Conservation (phyloP, 2,113 vertebrate species). For the Fulica atra region DNA sequence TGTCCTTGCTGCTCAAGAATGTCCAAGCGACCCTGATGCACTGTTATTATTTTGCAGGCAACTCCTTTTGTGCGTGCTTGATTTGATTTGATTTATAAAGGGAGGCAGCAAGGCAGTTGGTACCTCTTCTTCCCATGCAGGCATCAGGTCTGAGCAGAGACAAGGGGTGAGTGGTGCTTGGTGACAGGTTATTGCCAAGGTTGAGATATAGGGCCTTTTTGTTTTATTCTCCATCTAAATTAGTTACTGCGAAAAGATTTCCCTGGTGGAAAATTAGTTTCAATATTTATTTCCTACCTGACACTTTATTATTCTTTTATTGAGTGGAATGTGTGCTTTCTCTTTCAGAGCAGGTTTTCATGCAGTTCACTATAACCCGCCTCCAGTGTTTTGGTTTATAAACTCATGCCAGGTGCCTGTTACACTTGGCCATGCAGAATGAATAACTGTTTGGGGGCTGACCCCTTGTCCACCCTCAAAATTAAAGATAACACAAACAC, state of each 20-base stretch:
- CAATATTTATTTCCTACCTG: constrained; percentile 64
- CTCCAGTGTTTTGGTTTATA: neutral
- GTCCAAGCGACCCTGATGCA: neutral
- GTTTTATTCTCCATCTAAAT: constrained; percentile 59
- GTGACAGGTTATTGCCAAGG: constrained; percentile 20
- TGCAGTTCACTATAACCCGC: neutral
- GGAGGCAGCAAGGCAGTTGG: neutral
- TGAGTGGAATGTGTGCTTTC: constrained; percentile 7
- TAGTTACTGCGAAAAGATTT: constrained; percentile 61
- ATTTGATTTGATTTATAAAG: neutral
- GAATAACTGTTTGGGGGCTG: neutral
- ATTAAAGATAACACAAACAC: neutral
- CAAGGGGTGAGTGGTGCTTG: neutral
- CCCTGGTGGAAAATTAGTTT: constrained; percentile 54
- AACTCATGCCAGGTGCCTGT: neutral
- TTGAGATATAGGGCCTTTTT: constrained; percentile 44
- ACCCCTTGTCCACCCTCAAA: neutral
- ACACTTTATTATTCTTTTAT: constrained; percentile 56
- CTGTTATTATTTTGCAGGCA: neutral
- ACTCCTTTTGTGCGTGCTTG: neutral
- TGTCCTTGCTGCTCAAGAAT: neutral
- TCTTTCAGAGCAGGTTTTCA: neutral
- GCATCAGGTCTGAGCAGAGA: neutral
- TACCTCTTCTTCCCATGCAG: neutral
- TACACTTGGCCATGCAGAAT: neutral